Evolutionary conservation across 2,797 vertebrate species (phyloP), one percentile per base, ranked within the genome.

Genomic region (Parambassis ranga): DNA sequence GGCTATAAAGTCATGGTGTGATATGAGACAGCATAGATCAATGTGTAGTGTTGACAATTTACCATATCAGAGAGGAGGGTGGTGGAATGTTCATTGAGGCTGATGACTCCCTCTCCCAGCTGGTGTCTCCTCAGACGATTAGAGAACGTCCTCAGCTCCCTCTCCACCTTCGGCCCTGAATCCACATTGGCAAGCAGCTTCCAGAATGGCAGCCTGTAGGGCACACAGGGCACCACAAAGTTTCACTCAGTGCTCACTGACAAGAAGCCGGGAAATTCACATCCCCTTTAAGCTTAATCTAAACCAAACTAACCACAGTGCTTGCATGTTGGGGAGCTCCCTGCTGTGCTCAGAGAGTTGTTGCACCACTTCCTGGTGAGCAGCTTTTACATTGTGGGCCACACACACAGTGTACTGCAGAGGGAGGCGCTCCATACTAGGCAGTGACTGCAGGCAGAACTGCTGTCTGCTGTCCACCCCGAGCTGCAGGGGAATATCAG

Each of bases 321-420:
- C 81, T 11, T 89, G 77, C 13, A 81, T 81, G 67, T 92, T 91
- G 1, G 95, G 95, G 69, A 78, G 85, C 4, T 83, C 82, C 79
- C 92, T 86, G 14, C 48, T 76, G 19, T 57, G 83, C 20, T 67
- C 18, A 1, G 66, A 73, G 10, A 93, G 87, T 43, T 79, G 87
- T 10, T 62, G 60, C 70, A 85, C 79, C 6, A 69, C 76, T 37
- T 93, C 92, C 58, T 80, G 93, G 46, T 91, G 93, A 9, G 92
- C 93, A 0, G 91, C 77, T 10, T 71, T 91, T 10, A 95, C 69
- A 2, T 92, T 83, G 0, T 81, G 70, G 49, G 94, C 92, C 77
- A 93, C 77, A 2, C 95, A 97, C 72, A 97, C 91, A 0, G 79
- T 93, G 87, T 97, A 97, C 49, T 86, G 91, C 55, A 97, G 86